Evolutionary conservation across 2,888 invertebrate genomes (phyloP).

Genomic region (Silvanus unidentatus): DNA sequence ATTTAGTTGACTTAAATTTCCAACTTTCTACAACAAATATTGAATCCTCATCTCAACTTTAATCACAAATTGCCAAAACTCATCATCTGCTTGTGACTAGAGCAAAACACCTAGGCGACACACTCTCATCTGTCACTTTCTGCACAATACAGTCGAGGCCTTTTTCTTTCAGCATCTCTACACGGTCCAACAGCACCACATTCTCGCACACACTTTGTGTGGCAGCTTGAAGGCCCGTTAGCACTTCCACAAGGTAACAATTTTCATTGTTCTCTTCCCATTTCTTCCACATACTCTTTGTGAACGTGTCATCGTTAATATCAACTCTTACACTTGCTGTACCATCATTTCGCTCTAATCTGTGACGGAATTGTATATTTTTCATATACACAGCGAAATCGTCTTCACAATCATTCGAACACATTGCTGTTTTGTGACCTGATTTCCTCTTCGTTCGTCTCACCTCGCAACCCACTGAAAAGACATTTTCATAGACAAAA

Average conservation of each 20-base stretch:
- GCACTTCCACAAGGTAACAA: slow-evolving; percentile 44
- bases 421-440: slow-evolving; percentile 24
- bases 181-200: slow-evolving; percentile 51
- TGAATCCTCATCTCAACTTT: too few species aligned
- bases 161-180: slow-evolving; percentile 46
- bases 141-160: slow-evolving; percentile 48
- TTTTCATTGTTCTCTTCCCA: slow-evolving; percentile 35
- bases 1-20: too few species aligned
- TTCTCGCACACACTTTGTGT: slow-evolving; percentile 55
- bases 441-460: slow-evolving; percentile 39
- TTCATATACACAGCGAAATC: slow-evolving; percentile 33
- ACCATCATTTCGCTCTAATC: slow-evolving; percentile 13
- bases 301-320: slow-evolving; percentile 23
- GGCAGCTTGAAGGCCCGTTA: slow-evolving; percentile 48
- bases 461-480: slow-evolving; percentile 37
- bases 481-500: background rate
- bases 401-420: slow-evolving; percentile 11
- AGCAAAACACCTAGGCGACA: slow-evolving; percentile 63
- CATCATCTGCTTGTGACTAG: slow-evolving; percentile 38
- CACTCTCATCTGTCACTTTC: slow-evolving; percentile 55
- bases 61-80: too few species aligned
- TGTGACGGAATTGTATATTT: slow-evolving; percentile 33
- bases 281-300: slow-evolving; percentile 32
- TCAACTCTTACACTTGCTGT: slow-evolving; percentile 8
- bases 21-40: too few species aligned